Conservation (phyloP, 2,888 invertebrate genomes). For the Tenodera sinensis region DNA sequence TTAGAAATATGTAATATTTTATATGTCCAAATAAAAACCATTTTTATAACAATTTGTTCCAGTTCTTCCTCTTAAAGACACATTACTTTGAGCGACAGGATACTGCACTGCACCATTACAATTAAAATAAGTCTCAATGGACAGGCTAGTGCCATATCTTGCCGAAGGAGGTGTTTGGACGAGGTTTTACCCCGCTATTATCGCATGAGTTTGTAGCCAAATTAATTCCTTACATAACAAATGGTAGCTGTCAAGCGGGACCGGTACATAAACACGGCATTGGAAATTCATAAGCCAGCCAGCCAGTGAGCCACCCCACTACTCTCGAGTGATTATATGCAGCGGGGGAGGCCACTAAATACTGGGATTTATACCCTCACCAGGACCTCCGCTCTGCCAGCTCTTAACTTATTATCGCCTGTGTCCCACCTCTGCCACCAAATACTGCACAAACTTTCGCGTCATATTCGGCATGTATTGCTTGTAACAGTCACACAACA, state of each 20-base stretch:
- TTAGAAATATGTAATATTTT: too few species aligned
- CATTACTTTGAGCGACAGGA: too few species aligned
- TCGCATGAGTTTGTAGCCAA: not conserved
- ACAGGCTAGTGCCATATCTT: not conserved
- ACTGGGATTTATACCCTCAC: not conserved
- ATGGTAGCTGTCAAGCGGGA: conserved; percentile 5
- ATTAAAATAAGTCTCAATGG: not conserved
- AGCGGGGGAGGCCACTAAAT: not conserved
- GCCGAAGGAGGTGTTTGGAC: not conserved
- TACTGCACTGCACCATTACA: too few species aligned
- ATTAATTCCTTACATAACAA: conserved; percentile 16
- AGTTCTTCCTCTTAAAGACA: too few species aligned
- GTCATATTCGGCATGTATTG: too few species aligned
- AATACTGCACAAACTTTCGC: not conserved
- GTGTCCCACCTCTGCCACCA: not conserved
- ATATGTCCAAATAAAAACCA: too few species aligned
- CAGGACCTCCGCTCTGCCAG: not conserved
- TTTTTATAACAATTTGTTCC: too few species aligned
- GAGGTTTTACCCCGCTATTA: not conserved
- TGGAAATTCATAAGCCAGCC: conserved; percentile 8
- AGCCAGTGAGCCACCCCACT: too few species aligned
- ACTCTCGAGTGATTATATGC: not conserved
- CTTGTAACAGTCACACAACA: too few species aligned
- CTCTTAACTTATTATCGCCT: not conserved
- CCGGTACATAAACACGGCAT: conserved; percentile 1